Evolutionary conservation across 2,888 invertebrate genomes (phyloP), one percentile per base, ranked within the genome.

Genomic region (Meteorus cinctellus): DNA sequence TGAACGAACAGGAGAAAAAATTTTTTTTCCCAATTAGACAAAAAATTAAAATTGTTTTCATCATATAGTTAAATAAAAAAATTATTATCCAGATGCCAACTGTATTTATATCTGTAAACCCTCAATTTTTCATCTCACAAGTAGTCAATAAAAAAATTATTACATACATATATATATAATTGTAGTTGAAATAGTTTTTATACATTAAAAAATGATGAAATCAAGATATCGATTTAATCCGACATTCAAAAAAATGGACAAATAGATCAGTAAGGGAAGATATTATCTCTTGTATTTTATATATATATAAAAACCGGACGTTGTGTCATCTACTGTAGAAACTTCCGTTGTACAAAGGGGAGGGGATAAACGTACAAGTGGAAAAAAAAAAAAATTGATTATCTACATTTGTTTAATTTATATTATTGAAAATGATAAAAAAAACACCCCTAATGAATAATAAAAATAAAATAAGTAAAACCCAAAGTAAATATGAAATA

Each of bases 261-360:
- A 77, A 78, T 76, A 78, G 79, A 80, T 80, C 70, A 55, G 67
- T 24, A 65, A 76, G 80, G 80, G 79, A 77, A 79, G 80, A 80
- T 80, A 77, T 72, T 55, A 55, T 55, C 55, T 55, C 55, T 55
- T 48, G 48, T 48, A 48, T 55, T 19, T 19, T 19, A 55, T 48
- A 19, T 10, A 55, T 6, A 55, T 10, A 55, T 19, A 55, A 41
- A 41, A 41, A 55, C 55, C 24, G 55, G 55, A 55, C 55, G 10
- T 55, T 55, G 55, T 55, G 55, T 55, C 55, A 55, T 55, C 55
- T 8, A 55, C n/a, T 41, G 0, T 19, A 19, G 19, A 24, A 55
- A 55, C 19, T 19, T 55, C 55, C 55, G 55, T 55, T 55, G 34
- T 34, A 34, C 2, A 34, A 34, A 6, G 1, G 4, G 8, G 41